A percentile compares a stretch with the other conserved stretches of the same genome.
Conservation (phyloP, 2,797 vertebrate species). For the Lithobates pipiens region DNA sequence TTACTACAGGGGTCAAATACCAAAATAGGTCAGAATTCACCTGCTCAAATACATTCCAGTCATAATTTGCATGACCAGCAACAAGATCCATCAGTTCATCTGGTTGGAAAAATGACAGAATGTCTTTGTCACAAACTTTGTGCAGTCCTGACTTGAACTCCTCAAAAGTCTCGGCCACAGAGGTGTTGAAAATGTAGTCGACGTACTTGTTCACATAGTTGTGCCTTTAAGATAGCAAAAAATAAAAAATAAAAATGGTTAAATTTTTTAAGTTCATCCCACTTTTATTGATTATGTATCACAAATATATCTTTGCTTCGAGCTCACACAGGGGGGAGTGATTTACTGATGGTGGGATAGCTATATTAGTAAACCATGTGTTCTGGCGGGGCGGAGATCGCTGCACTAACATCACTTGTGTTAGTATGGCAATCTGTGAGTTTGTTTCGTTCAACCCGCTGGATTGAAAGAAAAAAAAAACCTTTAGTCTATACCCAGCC, state of each 20-base stretch:
- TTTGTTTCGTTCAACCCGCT: too few species aligned
- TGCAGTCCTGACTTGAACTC: conserved; percentile 73
- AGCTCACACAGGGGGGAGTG: too few species aligned
- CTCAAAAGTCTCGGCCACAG: conserved; percentile 66
- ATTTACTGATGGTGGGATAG: too few species aligned
- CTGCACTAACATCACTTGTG: too few species aligned
- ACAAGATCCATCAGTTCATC: conserved; percentile 67
- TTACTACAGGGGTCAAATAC: background rate
- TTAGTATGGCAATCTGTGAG: too few species aligned
- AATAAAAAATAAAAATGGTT: too few species aligned
- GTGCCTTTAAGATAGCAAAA: conserved; percentile 65
- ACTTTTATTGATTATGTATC: background rate
- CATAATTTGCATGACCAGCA: conserved; percentile 67
- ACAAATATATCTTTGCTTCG: too few species aligned
- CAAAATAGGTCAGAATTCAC: conserved; percentile 52
- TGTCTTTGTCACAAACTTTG: conserved; percentile 66
- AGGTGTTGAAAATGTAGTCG: conserved; percentile 71
- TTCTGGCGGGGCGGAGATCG: too few species aligned
- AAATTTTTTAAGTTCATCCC: background rate
- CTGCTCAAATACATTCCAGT: conserved; percentile 72
- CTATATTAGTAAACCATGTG: too few species aligned
- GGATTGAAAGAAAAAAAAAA: too few species aligned
- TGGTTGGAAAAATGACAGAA: conserved; percentile 69
- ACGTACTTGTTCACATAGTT: conserved; percentile 69
- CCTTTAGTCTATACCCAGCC: too few species aligned